Conservation (phyloP, 2,113 vertebrate species). For the Melierax canorus region DNA sequence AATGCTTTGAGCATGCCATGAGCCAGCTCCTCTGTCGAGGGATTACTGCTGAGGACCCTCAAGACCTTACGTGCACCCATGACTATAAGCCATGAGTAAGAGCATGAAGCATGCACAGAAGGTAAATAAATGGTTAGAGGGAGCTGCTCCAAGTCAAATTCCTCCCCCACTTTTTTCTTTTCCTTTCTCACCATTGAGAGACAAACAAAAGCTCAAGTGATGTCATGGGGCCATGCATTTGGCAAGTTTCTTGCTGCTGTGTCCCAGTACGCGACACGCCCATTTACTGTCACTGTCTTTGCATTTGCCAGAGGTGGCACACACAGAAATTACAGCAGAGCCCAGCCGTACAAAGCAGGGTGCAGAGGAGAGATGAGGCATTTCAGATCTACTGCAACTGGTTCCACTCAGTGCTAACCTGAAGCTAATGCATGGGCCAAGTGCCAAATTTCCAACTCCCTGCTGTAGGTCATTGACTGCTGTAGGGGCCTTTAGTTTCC, state of each 20-base stretch:
- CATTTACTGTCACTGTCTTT: background rate
- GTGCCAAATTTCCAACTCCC: background rate
- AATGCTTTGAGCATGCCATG: background rate
- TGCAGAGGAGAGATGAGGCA: background rate
- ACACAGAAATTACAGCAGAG: background rate
- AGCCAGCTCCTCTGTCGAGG: background rate
- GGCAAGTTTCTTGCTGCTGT: background rate
- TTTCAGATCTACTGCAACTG: background rate
- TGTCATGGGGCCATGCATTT: background rate
- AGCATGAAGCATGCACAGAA: background rate
- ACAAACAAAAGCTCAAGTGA: background rate
- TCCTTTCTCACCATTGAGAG: background rate
- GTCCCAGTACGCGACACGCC: background rate
- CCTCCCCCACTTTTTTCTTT: background rate
- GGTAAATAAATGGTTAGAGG: conserved; percentile 17
- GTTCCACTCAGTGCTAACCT: background rate
- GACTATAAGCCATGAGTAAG: background rate
- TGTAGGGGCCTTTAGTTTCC: background rate
- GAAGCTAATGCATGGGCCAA: background rate
- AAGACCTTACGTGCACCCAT: background rate
- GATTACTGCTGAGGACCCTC: background rate
- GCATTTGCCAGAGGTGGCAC: background rate
- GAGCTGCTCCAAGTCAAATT: background rate
- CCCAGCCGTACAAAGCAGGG: background rate
- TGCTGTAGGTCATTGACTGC: background rate